Evolutionary conservation across 2,888 invertebrate species (phyloP), one percentile per base, ranked within the genome.

Genomic region (Chalcosyrphus nemorum): DNA sequence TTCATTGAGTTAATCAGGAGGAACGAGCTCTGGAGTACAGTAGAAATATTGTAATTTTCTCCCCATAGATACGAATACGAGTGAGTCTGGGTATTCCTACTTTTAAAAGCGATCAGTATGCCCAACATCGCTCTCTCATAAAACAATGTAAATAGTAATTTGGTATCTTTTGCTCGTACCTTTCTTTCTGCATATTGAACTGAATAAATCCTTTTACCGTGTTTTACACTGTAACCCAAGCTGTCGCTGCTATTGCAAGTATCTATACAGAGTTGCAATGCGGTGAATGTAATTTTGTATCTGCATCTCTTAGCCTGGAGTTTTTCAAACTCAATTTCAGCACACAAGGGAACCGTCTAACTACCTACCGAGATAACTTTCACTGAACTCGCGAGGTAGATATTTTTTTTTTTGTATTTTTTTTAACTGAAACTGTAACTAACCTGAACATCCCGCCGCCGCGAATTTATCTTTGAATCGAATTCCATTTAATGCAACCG

Each of bases 1-100:
- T 78, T 78, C 82, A 78, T 74, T 68, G 78, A 68, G 72, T 78
- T 82, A 74, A 82, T 82, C 82, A 78, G 72, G 61, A 63, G 47
- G 66, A 82, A 78, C 77, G 81, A 54, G 27, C 41, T 45, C n/a
- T n/a, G n/a, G 35, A 29, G 27, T 13, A 54, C 45, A 68, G 50
- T 15, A 45, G 15, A 72, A 68, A 72, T 56, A 78, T 74, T 78
- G 66, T 74, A 78, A 82, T 78, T 82, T 70, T 38, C n/a, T n/a
- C n/a, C n/a, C 35, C 13, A 3, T 11, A 50, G 47, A 41, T 66
- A 50, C n/a, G n/a, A n/a, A n/a, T n/a, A n/a, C n/a, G n/a, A n/a
- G n/a, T n/a, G n/a, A n/a, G n/a, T n/a, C n/a, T n/a, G n/a, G n/a
- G n/a, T n/a, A n/a, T n/a, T n/a, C n/a, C n/a, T n/a, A n/a, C 17